Percentiles rank a stretch among this genome's conserved stretches.
Conservation (phyloP, 1,140 invertebrate genomes). For the Apis dorsata region DNA sequence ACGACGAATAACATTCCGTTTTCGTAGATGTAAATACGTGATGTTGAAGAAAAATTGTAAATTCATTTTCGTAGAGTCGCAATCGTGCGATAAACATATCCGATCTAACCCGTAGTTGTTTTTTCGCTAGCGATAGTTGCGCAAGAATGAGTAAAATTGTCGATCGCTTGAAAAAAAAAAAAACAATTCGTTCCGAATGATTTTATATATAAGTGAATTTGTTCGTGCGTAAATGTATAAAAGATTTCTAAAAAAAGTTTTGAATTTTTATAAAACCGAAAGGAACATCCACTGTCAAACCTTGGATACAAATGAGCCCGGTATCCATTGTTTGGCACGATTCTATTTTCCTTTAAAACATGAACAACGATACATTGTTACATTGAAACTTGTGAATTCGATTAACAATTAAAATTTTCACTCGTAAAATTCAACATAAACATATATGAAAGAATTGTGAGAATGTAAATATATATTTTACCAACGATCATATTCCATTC, state of each 20-base stretch:
- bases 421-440: neutral
- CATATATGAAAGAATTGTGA: neutral
- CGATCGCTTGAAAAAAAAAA: neutral
- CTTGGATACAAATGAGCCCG: constrained; percentile 57
- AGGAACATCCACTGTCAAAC: neutral
- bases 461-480: constrained; percentile 16
- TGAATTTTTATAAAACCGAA: constrained; percentile 10
- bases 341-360: neutral
- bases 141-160: neutral
- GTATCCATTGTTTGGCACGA: constrained; percentile 37
- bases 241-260: constrained; percentile 1
- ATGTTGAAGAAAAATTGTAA: neutral
- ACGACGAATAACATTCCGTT: neutral
- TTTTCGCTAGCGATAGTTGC: neutral
- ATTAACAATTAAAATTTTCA: constrained; percentile 22
- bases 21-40: neutral
- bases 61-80: neutral
- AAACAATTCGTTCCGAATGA: neutral
- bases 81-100: constrained; percentile 45
- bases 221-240: neutral
- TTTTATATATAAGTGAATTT: neutral
- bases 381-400: neutral
- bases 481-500: neutral
- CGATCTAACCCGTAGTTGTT: constrained; percentile 15
- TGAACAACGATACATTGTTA: neutral